These are phyloP conservation scores for Cepaea nemoralis DNA, from an alignment of 1,140 invertebrate species.

Conservation along the genomic window DNA sequence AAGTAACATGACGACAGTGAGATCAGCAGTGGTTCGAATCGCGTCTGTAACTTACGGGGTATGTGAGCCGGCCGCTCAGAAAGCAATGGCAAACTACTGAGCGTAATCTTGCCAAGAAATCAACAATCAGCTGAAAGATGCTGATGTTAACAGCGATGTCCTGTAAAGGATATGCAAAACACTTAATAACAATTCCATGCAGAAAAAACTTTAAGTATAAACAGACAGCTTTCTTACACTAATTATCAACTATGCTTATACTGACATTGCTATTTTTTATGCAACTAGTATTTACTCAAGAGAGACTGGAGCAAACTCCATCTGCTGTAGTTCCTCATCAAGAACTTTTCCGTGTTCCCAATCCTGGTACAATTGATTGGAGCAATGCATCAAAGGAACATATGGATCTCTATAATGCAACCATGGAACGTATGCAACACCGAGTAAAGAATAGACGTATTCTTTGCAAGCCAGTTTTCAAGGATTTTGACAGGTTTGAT, in stretches of 20 bases:
- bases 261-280: no score
- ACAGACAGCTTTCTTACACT: neutral
- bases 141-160: no score
- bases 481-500: constrained; percentile 69
- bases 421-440: constrained; percentile 63
- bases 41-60: no score
- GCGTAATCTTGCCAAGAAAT: no score
- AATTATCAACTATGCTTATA: no score
- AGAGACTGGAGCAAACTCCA: constrained; percentile 67
- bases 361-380: constrained; percentile 70
- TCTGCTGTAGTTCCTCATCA: constrained; percentile 61
- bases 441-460: constrained; percentile 65
- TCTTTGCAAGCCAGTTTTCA: constrained; percentile 68
- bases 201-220: neutral
- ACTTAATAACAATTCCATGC: no score
- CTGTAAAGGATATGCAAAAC: no score
- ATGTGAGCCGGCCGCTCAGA: no score
- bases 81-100: no score
- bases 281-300: constrained; percentile 71
- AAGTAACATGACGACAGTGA: no score
- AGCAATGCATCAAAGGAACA: constrained; percentile 61
- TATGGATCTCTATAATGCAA: constrained; percentile 55
- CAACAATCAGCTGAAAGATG: no score
- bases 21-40: no score
- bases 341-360: constrained; percentile 69